These are phyloP conservation scores for Heliopora coerulea DNA, from an alignment of 92 coral and sea anemone species.

Conservation along the genomic window DNA sequence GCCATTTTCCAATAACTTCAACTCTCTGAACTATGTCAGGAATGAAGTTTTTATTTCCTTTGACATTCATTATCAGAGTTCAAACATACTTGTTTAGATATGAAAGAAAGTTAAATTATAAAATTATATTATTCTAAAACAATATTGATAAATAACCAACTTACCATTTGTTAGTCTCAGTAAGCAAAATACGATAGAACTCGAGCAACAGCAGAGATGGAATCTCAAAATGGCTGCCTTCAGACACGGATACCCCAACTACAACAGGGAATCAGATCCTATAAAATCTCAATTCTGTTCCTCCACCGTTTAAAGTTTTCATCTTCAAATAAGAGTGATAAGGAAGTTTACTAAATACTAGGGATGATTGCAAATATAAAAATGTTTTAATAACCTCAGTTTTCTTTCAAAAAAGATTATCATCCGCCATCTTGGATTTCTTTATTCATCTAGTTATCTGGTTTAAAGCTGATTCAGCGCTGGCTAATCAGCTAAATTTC, in stretches of 20 bases:
- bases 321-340: slow-evolving; percentile 14
- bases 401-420: neutral
- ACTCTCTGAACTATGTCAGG: too few relatives aligned
- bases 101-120: neutral
- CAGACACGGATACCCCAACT: slow-evolving; percentile 18
- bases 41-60: too few relatives aligned
- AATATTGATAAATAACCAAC: slow-evolving; percentile 17
- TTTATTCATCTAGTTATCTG: neutral
- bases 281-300: neutral
- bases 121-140: slow-evolving; percentile 19
- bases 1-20: too few relatives aligned
- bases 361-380: neutral
- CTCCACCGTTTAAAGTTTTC: slow-evolving; percentile 19
- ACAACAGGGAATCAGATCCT: slow-evolving; percentile 23
- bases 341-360: slow-evolving; percentile 13
- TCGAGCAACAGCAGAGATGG: slow-evolving; percentile 10
- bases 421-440: slow-evolving; percentile 10
- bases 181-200: slow-evolving; percentile 22
- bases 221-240: slow-evolving; percentile 23
- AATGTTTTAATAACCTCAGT: neutral
- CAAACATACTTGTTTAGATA: too few relatives aligned
- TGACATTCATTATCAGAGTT: too few relatives aligned
- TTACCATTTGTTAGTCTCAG: slow-evolving; percentile 2
- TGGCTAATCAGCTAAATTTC: slow-evolving; percentile 1
- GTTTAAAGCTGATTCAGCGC: neutral